Evolutionary conservation across 2,113 vertebrate species (phyloP).

Genomic region (Rhinogobius similis): DNA sequence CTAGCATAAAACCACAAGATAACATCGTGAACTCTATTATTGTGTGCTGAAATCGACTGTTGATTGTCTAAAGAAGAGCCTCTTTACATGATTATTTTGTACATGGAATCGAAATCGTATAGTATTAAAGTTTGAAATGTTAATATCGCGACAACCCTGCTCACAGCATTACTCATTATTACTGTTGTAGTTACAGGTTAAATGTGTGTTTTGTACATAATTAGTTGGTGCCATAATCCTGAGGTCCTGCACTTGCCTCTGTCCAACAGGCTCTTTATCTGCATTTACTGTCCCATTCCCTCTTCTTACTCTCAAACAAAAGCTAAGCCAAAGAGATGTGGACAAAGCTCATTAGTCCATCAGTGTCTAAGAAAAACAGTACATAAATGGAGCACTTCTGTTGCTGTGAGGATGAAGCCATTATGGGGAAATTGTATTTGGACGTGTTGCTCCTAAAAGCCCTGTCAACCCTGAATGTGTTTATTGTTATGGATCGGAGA

Average conservation of each 20-base stretch:
- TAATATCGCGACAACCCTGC: no score
- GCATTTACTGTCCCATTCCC: constrained; percentile 44
- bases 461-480: constrained; percentile 12
- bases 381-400: constrained; percentile 55
- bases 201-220: background rate
- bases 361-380: constrained; percentile 31
- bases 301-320: constrained; percentile 41
- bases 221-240: background rate
- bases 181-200: background rate
- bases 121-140: background rate
- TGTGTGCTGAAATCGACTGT: no score
- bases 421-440: constrained; percentile 46
- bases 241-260: background rate
- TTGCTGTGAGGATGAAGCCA: constrained; percentile 21
- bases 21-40: no score
- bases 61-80: no score
- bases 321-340: constrained; percentile 25
- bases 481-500: constrained; percentile 20
- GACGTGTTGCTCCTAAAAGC: constrained; percentile 41
- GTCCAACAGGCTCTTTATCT: constrained; percentile 24
- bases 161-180: background rate
- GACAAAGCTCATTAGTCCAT: constrained; percentile 47
- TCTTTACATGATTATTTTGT: no score
- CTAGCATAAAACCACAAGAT: no score
- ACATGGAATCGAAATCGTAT: no score